Percentiles rank a stretch among this genome's conserved stretches.
These are phyloP conservation scores for Pseudochirops cupreus DNA, from an alignment of 2,797 vertebrate species.

Conservation along the genomic window DNA sequence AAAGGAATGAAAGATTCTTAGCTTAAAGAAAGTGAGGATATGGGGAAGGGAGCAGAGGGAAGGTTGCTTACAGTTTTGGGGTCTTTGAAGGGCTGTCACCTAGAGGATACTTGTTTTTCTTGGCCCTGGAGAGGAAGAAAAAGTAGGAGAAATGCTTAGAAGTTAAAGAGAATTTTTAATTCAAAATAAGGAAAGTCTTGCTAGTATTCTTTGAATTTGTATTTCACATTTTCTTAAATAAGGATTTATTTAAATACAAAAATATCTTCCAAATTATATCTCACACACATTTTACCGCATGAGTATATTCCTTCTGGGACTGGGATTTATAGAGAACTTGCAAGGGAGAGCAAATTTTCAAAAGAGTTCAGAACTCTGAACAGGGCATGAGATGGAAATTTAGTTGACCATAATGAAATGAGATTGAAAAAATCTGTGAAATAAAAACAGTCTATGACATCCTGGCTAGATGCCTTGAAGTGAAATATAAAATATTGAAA, in stretches of 20 bases:
- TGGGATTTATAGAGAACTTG: background rate
- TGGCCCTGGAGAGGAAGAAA: background rate
- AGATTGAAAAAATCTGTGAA: conserved; percentile 19
- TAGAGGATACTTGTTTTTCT: background rate
- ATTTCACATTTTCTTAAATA: background rate
- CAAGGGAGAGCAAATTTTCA: background rate
- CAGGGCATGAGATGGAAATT: background rate
- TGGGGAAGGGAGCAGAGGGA: background rate
- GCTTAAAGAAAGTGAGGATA: background rate
- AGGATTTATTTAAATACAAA: background rate
- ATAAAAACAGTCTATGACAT: background rate
- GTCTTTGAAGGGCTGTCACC: background rate
- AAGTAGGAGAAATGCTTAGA: background rate
- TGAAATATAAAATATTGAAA: background rate
- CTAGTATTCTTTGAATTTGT: background rate
- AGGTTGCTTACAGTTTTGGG: background rate
- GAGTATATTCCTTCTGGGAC: background rate
- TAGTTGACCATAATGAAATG: background rate
- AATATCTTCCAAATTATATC: background rate
- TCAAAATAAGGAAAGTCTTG: background rate
- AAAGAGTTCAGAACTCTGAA: background rate
- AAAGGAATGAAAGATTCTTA: background rate
- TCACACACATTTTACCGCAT: background rate
- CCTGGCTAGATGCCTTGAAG: background rate
- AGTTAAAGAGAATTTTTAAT: background rate